Evolutionary conservation across 2,888 invertebrate genomes (phyloP), one percentile per base, ranked within the genome.

Genomic region (Ptilodon capucinus): DNA sequence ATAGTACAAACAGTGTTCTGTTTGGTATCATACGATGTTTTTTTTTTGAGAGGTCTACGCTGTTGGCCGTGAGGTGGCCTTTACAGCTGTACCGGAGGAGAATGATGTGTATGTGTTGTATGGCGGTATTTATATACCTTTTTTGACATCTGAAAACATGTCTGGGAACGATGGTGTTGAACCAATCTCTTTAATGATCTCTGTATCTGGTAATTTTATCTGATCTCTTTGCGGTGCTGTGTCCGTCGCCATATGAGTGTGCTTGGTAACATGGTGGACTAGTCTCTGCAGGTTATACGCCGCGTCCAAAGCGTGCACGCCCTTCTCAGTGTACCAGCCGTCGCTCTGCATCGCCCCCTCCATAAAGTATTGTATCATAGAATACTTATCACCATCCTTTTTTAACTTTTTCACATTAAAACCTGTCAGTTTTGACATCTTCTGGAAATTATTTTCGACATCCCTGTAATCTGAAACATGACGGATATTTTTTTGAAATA

Each of bases 381-480:
- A 71, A 43, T 79, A 78, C 45, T 76, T 83, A 30, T 86, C 84
- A 0, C 81, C 79, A 13, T 76, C 68, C 16, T 64, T 69, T 54
- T 81, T 84, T 13, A 90, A 50, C 1, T 79, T 71, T 44, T 72
- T 79, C 44, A 88, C 76, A 51, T 84, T 74, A 0, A 88, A 65
- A 2, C 83, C 81, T 0, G 88, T 85, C 11, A 91, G 48, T 30
- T 83, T 74, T 0, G 78, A 52, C 76, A 90, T 84, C 49, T 79
- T 86, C 1, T 74, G 68, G 32, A 74, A 76, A 46, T 72, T 81
- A 38, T 68, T 74, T 1, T 74, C 79, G 4, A 77, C 49, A 46
- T 80, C 77, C 55, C 68, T 76, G 57, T 72, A 75, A 73, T 87
- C 90, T 90, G 63, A 14, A 70, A 71, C 40, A 19, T 5, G 8